Conservation (phyloP, 2,888 invertebrate species). For the Drosophila gaucha region DNA sequence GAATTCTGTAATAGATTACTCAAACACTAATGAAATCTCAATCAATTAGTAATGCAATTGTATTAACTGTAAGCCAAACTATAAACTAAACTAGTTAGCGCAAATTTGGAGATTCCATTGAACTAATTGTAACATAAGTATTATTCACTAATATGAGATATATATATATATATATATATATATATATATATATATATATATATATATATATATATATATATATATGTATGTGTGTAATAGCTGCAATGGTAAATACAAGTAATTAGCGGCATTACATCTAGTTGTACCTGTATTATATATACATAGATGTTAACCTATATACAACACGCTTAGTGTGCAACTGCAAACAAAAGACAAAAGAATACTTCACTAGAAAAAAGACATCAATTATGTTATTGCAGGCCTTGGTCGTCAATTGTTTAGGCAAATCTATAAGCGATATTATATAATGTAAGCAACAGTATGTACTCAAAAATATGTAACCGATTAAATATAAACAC, state of each 20-base stretch:
- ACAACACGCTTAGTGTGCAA: slow-evolving; percentile 22
- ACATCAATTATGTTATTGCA: slow-evolving; percentile 43
- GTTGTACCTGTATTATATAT: slow-evolving; percentile 57
- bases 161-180: slow-evolving; percentile 11
- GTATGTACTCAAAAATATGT: slow-evolving; percentile 55
- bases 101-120: slow-evolving; percentile 40
- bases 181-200: slow-evolving; percentile 5
- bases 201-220: neutral
- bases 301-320: slow-evolving; percentile 6
- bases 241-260: slow-evolving; percentile 7
- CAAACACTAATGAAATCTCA: slow-evolving; percentile 50
- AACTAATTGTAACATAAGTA: slow-evolving; percentile 40
- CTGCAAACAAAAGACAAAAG: slow-evolving; percentile 2
- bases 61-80: slow-evolving; percentile 51
- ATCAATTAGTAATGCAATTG: slow-evolving; percentile 47
- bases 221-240: slow-evolving; percentile 14
- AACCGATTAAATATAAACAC: slow-evolving; percentile 33
- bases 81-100: slow-evolving; percentile 38
- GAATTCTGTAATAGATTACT: slow-evolving; percentile 6
- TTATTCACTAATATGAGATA: slow-evolving; percentile 19
- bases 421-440: slow-evolving; percentile 16
- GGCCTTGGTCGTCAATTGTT: slow-evolving; percentile 56
- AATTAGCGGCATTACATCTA: slow-evolving; percentile 42
- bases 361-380: slow-evolving; percentile 8
- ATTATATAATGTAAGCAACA: slow-evolving; percentile 38